These are phyloP conservation scores for Dryocosmus kuriphilus DNA, from an alignment of 2,888 invertebrate species.

Conservation along the genomic window DNA sequence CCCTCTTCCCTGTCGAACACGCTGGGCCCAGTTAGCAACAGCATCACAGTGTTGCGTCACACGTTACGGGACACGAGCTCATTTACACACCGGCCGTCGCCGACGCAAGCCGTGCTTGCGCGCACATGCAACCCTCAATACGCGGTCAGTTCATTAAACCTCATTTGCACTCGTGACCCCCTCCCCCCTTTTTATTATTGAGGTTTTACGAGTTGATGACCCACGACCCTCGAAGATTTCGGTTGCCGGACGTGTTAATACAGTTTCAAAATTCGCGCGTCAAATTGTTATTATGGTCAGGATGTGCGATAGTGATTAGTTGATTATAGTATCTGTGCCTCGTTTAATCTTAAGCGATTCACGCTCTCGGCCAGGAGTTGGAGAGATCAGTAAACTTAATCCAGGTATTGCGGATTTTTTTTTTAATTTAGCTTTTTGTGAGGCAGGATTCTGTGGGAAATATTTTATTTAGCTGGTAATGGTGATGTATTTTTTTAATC, in stretches of 20 bases:
- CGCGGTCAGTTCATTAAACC: conserved; percentile 68
- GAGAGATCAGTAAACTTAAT: neutral
- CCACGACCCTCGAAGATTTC: neutral
- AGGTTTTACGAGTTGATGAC: conserved; percentile 11
- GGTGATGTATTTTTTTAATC: no score
- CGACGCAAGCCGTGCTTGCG: conserved; percentile 69
- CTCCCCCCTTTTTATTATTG: neutral
- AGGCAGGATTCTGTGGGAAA: no score
- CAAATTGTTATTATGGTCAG: neutral
- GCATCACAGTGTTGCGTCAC: no score
- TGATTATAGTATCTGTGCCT: conserved; percentile 7
- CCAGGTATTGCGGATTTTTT: neutral
- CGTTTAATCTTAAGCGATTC: neutral
- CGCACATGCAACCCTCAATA: conserved; percentile 58
- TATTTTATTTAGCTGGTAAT: no score
- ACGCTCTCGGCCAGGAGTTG: neutral
- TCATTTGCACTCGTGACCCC: no score
- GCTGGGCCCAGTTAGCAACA: no score
- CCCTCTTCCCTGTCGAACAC: no score
- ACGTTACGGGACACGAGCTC: no score
- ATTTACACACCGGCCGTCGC: conserved; percentile 77
- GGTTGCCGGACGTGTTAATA: neutral
- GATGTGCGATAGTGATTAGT: conserved; percentile 20
- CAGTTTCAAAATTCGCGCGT: neutral
- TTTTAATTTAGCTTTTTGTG: neutral